Evolutionary conservation across 2,113 vertebrate genomes (phyloP), one percentile per base, ranked within the genome.

Genomic region (Hiodon tergisus): DNA sequence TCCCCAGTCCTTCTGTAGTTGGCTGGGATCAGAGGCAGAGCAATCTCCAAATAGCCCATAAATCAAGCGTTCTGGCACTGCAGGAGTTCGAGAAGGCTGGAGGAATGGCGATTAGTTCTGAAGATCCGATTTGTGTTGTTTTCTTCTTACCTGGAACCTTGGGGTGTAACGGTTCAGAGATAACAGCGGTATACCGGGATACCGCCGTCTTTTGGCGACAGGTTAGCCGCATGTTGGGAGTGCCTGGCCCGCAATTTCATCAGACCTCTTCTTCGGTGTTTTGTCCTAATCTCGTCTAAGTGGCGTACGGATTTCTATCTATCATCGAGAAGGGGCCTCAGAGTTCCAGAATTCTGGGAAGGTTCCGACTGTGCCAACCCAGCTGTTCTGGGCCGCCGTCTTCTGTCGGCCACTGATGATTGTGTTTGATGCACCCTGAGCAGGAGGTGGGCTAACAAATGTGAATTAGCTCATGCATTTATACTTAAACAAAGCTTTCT

Each of bases 41-140:
- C 83, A 78, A 85, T 83, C 78, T 86, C 78, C 81, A 83, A 81
- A 88, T 81, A 86, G 83, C 73, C 82, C 82, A 88, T 88, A 85
- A 88, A 88, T 89, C 84, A 88, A 9, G 55, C 68, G 54, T 62
- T 59, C 72, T 71, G 78, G 77, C 81, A 55, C 67, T 62, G 73
- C 4, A 75, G 75, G 81, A 82, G 79, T 76, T 80, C 80, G 17
- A 72, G 79, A 72, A 78, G 76, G 76, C 78, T 75, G 71, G 84
- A 75, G 77, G 79, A 71, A 83, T 79, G 81, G 77, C 86, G 81
- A 90, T 89, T 88, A 87, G 76, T 77, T 75, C 77, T 81, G 79
- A 80, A 69, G 72, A 81, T 79, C 78, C 82, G 67, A 79, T 86
- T 60, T 16, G 58, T 61, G 71, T 9, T 6, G 48, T 11, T 61